Conservation (phyloP, 35 echinoderm and acorn worm genomes). For the Heliocidaris erythrogramma region DNA sequence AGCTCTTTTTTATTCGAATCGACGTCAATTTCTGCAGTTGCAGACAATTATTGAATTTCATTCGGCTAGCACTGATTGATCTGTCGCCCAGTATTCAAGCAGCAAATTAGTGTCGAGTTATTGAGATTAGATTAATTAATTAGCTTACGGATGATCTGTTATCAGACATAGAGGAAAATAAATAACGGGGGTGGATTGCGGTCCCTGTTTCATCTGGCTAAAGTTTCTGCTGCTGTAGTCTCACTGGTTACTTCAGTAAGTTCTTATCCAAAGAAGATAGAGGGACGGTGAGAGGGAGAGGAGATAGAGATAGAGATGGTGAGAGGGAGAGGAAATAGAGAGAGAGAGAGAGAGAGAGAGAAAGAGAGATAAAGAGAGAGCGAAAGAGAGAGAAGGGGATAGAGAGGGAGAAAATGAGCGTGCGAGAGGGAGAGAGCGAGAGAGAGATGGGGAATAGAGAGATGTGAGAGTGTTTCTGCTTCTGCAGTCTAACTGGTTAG, state of each 20-base stretch:
- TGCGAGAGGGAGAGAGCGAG: background rate
- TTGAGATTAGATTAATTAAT: background rate
- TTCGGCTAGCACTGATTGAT: background rate
- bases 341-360: background rate
- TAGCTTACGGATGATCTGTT: background rate
- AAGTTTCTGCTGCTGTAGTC: background rate
- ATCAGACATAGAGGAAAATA: background rate
- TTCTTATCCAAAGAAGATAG: background rate
- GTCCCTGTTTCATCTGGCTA: background rate
- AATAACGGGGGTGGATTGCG: background rate
- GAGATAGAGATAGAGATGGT: background rate
- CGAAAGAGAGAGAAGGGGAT: background rate
- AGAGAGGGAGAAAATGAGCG: background rate
- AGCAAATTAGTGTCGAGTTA: background rate
- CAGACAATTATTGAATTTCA: constrained; percentile 13
- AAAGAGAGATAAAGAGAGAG: background rate
- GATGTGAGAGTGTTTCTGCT: background rate
- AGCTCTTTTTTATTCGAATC: background rate
- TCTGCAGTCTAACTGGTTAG: background rate
- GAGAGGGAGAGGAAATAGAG: background rate
- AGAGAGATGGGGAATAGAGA: background rate
- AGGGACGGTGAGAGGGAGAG: background rate
- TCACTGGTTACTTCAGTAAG: background rate
- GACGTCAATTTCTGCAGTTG: background rate
- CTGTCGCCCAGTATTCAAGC: constrained; percentile 5